Percentiles rank a stretch among this genome's conserved stretches.
Conservation (phyloP, 2,888 invertebrate genomes). For the Magallana nippona region DNA sequence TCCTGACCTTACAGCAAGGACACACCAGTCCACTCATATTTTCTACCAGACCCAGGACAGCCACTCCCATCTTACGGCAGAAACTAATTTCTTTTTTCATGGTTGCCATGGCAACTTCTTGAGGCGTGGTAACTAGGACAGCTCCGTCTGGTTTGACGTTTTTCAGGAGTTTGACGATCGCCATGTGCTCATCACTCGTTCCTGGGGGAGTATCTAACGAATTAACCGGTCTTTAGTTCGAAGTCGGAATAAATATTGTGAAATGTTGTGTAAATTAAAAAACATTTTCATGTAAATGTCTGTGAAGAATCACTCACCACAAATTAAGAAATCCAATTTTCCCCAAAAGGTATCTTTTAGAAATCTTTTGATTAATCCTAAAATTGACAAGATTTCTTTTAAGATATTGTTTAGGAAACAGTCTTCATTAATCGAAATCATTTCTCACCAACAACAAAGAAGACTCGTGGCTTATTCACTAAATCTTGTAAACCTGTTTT, state of each 20-base stretch:
- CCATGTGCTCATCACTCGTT: constrained; percentile 96
- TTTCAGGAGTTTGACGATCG: constrained; percentile 92
- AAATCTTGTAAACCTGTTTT: constrained; percentile 49
- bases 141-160: constrained; percentile 85
- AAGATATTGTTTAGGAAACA: too few relatives aligned
- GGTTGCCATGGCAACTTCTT: constrained; percentile 94
- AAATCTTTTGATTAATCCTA: constrained; percentile 52
- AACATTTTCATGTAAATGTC: too few relatives aligned
- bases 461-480: too few relatives aligned
- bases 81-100: constrained; percentile 96
- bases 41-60: constrained; percentile 92
- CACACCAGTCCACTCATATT: constrained; percentile 98
- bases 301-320: constrained; percentile 44
- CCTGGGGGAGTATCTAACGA: constrained; percentile 94
- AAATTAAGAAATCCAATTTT: constrained; percentile 51
- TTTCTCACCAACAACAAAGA: too few relatives aligned
- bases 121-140: constrained; percentile 95
- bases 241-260: neutral
- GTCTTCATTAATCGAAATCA: too few relatives aligned
- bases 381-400: constrained; percentile 1
- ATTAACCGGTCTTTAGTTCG: neutral
- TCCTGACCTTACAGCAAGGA: constrained; percentile 87
- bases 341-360: constrained; percentile 52
- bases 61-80: constrained; percentile 92
- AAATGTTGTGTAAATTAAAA: too few relatives aligned